Conservation (phyloP, 2,888 invertebrate genomes). For the Meteorus colon region DNA sequence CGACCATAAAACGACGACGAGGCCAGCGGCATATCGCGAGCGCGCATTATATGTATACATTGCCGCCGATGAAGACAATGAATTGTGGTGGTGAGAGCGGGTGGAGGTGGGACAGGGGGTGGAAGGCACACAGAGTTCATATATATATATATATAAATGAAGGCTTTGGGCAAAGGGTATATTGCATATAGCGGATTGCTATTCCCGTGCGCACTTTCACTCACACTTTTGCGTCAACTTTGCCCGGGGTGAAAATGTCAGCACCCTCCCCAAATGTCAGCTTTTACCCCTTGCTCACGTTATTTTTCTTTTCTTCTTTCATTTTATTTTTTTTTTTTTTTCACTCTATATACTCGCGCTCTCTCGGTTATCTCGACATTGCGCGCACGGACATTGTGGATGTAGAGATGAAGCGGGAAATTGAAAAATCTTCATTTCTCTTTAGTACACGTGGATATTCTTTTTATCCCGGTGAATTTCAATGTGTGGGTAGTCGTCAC, state of each 20-base stretch:
- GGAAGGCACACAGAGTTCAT: not conserved
- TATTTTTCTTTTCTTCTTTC: not conserved
- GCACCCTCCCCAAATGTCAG: conserved; percentile 47
- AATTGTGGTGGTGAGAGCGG: not conserved
- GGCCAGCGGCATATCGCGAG: conserved; percentile 46
- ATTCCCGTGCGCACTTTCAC: not conserved
- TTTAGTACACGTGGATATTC: conserved; percentile 17
- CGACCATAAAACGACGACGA: conserved; percentile 70
- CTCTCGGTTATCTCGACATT: conserved; percentile 17
- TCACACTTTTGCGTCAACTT: conserved; percentile 60
- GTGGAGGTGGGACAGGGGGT: not conserved
- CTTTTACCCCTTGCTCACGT: conserved; percentile 27
- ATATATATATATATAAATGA: conserved; percentile 48
- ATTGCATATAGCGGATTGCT: not conserved
- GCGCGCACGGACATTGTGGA: not conserved
- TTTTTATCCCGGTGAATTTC: not conserved
- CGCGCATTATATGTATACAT: not conserved
- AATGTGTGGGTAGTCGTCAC: not conserved
- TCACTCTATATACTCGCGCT: conserved; percentile 27
- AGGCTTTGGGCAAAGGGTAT: conserved; percentile 70
- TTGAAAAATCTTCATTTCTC: conserved; percentile 45
- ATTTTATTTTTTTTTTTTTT: not conserved
- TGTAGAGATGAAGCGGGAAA: conserved; percentile 27
- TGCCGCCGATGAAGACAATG: conserved; percentile 28
- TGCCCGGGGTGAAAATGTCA: conserved; percentile 71